Evolutionary conservation across 2,113 vertebrate species (phyloP), one percentile per base, ranked within the genome.

Genomic region (Zosterops lateralis): DNA sequence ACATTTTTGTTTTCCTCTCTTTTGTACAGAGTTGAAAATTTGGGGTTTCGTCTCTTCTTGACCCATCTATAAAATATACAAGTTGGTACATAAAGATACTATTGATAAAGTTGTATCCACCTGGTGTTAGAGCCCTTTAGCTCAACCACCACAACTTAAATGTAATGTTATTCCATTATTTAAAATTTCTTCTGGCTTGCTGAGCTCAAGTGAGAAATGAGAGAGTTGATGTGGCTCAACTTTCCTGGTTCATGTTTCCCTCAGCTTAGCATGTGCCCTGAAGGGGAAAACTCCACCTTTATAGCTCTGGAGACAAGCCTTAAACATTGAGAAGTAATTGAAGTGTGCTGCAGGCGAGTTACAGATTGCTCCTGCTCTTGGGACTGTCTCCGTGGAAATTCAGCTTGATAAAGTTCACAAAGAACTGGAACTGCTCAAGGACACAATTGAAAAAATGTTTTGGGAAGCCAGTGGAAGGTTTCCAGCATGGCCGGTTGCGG

Each of bases 361-460:
- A 16, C 32, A n/a, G 44, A 40, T 40, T n/a, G 54, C 84, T 73
- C 62, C 64, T 34, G 86, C 79, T 67, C 64, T 36, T 18, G 32
- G 40, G 32, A 48, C 42, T 11, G 38, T 64, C 51, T 84, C 38
- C 0, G 4, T 77, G 87, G 61, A 56, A 89, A 56, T 75, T 31
- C 47, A 87, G n/a, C 61, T 76, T 58, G 60, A 73, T 93, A 70
- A 89, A 87, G 40, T 32, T 47, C 89, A 21, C 53, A 50, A 51
- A 77, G 80, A 51, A 2, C 74, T 71, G 92, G 84, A 93, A 56
- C 20, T 4, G n/a, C 87, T 91, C 87, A 36, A 84, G 84, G 80
- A 77, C 84, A 77, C 56, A 38, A 71, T 12, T 62, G 48, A 14
- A 75, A 58, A 74, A 82, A 54, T 51, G 22, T 68, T 45, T 58